Evolutionary conservation across 2,888 invertebrate genomes (phyloP).

Genomic region (Nomada hirtipes): DNA sequence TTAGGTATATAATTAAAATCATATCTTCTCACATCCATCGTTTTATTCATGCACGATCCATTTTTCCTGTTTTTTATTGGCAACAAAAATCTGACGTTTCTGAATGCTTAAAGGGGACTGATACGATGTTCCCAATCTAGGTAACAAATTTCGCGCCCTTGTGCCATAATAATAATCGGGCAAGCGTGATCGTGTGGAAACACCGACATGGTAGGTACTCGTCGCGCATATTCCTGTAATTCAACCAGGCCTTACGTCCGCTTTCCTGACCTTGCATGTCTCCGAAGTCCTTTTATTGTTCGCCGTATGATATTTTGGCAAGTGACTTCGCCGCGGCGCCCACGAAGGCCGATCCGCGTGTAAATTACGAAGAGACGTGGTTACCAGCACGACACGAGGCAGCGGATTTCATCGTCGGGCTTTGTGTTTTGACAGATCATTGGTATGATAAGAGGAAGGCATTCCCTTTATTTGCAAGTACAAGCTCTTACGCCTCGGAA

Average conservation of each 20-base stretch:
- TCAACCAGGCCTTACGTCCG: slow-evolving; percentile 30
- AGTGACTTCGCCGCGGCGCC: slow-evolving; percentile 9
- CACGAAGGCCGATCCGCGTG: slow-evolving; percentile 51
- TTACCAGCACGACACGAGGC: slow-evolving; percentile 25
- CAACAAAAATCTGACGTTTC: too few species aligned
- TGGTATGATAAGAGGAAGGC: slow-evolving; percentile 29
- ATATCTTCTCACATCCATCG: too few species aligned
- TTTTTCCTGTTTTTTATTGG: too few species aligned
- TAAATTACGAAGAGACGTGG: slow-evolving; percentile 47
- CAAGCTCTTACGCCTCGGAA: slow-evolving; percentile 17
- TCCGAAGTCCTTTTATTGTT: slow-evolving; percentile 49
- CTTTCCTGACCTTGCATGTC: slow-evolving; percentile 47
- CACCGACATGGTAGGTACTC: not conserved
- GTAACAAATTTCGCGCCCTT: not conserved
- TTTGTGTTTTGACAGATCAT: slow-evolving; percentile 54
- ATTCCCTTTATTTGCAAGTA: slow-evolving; percentile 37
- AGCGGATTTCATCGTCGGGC: slow-evolving; percentile 33
- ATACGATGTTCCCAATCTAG: too few species aligned
- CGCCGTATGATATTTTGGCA: slow-evolving; percentile 46
- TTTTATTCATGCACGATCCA: too few species aligned
- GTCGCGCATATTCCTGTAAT: slow-evolving; percentile 33
- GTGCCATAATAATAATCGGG: slow-evolving; percentile 10
- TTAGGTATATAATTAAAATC: too few species aligned
- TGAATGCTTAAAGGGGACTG: too few species aligned
- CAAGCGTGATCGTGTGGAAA: not conserved